Evolutionary conservation across 2,113 vertebrate species (phyloP), one percentile per base, ranked within the genome.

Genomic region (Sphyrna mokarran): DNA sequence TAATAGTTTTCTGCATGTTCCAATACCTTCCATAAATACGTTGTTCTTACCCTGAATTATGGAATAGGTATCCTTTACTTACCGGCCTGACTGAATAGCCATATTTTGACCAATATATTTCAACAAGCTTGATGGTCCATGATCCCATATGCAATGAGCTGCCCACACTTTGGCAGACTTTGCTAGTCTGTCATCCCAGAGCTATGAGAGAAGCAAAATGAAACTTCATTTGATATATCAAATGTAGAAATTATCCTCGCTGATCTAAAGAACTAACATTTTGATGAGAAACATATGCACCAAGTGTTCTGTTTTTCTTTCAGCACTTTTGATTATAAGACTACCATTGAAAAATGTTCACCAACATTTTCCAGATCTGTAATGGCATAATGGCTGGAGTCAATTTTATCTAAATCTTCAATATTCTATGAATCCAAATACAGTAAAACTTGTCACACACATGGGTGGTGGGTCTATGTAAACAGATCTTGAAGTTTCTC

Each of bases 91-190:
- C 0, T 98, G 97, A 97, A 99, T 97, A 96, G 98, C 98, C 96
- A 99, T 98, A 96, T 99, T 99, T 97, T 99, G 99, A 94, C 99
- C 98, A 96, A 98, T 29, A 0, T 98, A 97, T 96, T 97, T 98
- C 97, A 98, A 98, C 96, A 98, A 96, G 43, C 98, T 98, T 0
- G 98, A 96, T 18, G 98, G 98, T 0, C 98, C 98, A 0, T 99
- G 99, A 95, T 98, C 98, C 98, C 98, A 99, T 96, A 98, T 95
- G 96, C 98, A 99, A 80, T 96, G 98, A 0, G 97, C 97, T 66
- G 98, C 98, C 99, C 99, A 99, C 0, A 97, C 98, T 96, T 98
- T 97, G 0, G 99, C 98, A 0, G 98, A 98, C 96, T 97, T 97
- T n/a, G 98, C 98, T 48, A 99, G 96, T 68, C 29, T 96, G 70